A percentile compares a stretch with the other conserved stretches of the same genome.
phyloP scores from a whole-genome alignment of 2,888 invertebrate genomes.

The Drosophila limbata region DNA sequence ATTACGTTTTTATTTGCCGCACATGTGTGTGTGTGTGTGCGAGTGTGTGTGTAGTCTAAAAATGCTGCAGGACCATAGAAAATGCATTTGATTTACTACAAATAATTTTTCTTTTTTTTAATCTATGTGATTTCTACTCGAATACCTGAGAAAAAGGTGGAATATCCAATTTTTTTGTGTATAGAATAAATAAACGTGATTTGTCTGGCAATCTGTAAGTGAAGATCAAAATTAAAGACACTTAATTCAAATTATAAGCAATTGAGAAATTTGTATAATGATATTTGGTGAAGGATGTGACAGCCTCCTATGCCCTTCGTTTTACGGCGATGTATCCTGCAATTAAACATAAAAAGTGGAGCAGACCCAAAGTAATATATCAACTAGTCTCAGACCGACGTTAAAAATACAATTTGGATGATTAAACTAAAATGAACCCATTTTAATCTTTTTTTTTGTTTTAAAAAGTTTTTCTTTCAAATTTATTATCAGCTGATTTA shows the following conservation, averaged over 20 bases:
- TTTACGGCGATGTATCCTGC: neutral
- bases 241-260: neutral
- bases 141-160: neutral
- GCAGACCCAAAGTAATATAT: neutral
- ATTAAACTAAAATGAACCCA: no score
- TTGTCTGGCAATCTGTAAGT: neutral
- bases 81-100: slow-evolving; percentile 29
- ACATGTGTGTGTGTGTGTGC: slow-evolving; percentile 8
- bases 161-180: slow-evolving; percentile 7
- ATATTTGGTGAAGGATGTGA: neutral
- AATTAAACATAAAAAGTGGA: neutral
- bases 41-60: slow-evolving; percentile 3
- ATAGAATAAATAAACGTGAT: neutral
- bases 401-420: neutral
- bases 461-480: no score
- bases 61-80: slow-evolving; percentile 7
- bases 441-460: no score
- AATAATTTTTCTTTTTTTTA: neutral
- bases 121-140: neutral
- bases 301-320: neutral
- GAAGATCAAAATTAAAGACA: neutral
- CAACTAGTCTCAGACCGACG: neutral
- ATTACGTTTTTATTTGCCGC: slow-evolving; percentile 56
- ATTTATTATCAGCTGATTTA: no score
- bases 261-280: neutral